Evolutionary conservation across 2,888 invertebrate genomes (phyloP).

Genomic region (Podabrus alpinus): DNA sequence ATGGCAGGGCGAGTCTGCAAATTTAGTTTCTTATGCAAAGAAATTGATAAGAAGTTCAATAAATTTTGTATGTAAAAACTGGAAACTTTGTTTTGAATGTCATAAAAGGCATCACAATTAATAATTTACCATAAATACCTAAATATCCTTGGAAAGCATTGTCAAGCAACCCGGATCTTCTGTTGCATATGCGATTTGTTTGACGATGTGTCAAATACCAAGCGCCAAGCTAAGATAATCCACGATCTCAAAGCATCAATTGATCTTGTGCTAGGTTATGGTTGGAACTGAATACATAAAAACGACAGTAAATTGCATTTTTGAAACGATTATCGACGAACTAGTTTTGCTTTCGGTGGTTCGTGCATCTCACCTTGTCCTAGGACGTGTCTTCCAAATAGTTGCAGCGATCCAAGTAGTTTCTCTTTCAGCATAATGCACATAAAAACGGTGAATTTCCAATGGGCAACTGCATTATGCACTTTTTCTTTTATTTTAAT

Average conservation of each 20-base stretch:
- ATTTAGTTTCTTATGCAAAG: background rate
- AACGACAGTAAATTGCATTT: constrained; percentile 6
- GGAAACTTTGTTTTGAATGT: background rate
- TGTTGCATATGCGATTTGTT: background rate
- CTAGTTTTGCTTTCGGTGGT: background rate
- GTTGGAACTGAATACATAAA: background rate
- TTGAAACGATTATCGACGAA: constrained; percentile 11
- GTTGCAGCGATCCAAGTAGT: background rate
- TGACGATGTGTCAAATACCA: background rate
- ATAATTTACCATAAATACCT: background rate
- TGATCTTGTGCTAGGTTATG: background rate
- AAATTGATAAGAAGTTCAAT: background rate
- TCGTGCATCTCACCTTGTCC: background rate
- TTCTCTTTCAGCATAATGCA: background rate
- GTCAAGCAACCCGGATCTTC: background rate
- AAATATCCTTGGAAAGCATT: background rate
- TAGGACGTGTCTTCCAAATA: background rate
- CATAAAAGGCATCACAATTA: background rate
- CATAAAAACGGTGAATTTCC: background rate
- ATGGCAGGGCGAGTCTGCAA: background rate
- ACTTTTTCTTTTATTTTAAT: background rate
- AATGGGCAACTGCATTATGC: background rate
- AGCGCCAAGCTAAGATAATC: background rate
- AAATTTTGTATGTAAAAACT: background rate
- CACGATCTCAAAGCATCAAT: background rate